These are phyloP conservation scores for Heliconius congener DNA, from an alignment of 1,140 invertebrate genomes.

Conservation along the genomic window DNA sequence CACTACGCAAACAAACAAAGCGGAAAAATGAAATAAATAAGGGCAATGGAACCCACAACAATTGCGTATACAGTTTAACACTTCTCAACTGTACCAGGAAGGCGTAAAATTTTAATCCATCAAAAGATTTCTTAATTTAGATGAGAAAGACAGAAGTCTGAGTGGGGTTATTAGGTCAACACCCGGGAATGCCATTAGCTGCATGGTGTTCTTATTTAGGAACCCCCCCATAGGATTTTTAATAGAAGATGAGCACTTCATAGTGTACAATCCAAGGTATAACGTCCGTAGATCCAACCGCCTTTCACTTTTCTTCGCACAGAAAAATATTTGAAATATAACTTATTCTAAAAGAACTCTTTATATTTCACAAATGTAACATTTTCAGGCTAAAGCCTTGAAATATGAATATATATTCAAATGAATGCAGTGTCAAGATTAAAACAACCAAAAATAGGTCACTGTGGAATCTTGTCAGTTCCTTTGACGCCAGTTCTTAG, in stretches of 20 bases:
- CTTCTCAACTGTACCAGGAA: not conserved
- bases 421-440: constrained; percentile 20
- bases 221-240: not conserved
- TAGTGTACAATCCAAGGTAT: not conserved
- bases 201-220: constrained; percentile 13
- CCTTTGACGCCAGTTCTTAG: constrained; percentile 5
- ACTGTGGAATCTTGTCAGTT: constrained; percentile 14
- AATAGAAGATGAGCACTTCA: not conserved
- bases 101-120: not conserved
- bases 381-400: not conserved
- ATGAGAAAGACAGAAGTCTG: constrained; percentile 37
- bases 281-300: not conserved
- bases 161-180: constrained; percentile 42
- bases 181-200: constrained; percentile 30
- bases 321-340: constrained; percentile 8
- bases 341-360: constrained; percentile 13
- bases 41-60: not conserved
- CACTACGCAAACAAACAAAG: not conserved
- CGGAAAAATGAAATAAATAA: not conserved
- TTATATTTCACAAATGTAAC: constrained; percentile 12
- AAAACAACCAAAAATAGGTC: constrained; percentile 19
- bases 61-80: not conserved
- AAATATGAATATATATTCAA: constrained; percentile 22
- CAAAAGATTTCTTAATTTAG: constrained; percentile 29
- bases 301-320: not conserved